Evolutionary conservation across 2,113 vertebrate genomes (phyloP).

Genomic region (Lagopus muta): DNA sequence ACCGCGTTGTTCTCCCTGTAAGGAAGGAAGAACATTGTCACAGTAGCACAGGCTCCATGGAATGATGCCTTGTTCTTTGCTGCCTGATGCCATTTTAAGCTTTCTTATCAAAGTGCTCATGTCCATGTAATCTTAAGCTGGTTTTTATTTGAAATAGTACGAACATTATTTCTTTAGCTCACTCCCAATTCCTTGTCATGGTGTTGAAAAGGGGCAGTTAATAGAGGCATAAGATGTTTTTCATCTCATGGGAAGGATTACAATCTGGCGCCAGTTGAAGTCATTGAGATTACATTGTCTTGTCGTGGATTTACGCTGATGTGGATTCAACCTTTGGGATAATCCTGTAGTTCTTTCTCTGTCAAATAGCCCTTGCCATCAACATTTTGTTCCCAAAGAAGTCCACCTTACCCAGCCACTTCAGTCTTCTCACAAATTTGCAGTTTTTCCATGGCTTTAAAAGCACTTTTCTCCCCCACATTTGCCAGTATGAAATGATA

Average conservation of each 20-base stretch:
- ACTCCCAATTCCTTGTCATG: background rate
- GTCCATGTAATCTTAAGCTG: background rate
- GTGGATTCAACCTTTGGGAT: background rate
- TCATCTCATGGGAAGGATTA: background rate
- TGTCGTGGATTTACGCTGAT: background rate
- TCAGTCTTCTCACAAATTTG: background rate
- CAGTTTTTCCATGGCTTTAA: background rate
- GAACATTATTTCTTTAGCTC: background rate
- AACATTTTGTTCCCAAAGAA: background rate
- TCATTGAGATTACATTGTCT: background rate
- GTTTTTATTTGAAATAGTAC: background rate
- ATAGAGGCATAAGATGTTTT: background rate
- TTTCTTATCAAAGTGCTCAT: background rate
- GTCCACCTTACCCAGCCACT: background rate
- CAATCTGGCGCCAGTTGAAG: fast-evolving
- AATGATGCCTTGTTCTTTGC: background rate
- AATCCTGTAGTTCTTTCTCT: background rate
- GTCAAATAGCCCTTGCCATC: background rate
- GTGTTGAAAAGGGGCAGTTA: background rate
- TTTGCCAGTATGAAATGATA: conserved; percentile 8
- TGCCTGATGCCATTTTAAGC: background rate
- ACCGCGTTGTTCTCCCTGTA: background rate
- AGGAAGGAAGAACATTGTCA: background rate
- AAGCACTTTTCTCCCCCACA: background rate
- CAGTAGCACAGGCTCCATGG: fast-evolving